These are phyloP conservation scores for Athrips mouffetella DNA, from an alignment of 2,888 invertebrate genomes.

Conservation along the genomic window DNA sequence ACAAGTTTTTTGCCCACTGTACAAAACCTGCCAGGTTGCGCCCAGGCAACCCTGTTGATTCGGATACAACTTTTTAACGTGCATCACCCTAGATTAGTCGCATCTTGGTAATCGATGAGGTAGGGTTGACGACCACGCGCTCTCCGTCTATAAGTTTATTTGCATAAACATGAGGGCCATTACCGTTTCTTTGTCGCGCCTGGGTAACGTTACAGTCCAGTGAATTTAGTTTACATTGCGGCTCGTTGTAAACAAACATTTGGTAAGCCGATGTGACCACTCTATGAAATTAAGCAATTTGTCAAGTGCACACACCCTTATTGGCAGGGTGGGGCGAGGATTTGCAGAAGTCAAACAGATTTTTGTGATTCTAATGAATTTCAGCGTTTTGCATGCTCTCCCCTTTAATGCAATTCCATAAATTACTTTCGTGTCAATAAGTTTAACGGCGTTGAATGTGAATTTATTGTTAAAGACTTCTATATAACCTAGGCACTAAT, in stretches of 20 bases:
- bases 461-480: too few species aligned
- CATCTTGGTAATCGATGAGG: too few species aligned
- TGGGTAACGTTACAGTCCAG: conserved; percentile 60
- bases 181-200: conserved; percentile 64
- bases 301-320: conserved; percentile 59
- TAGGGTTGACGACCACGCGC: too few species aligned
- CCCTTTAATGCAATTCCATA: background rate
- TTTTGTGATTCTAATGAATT: conserved; percentile 43
- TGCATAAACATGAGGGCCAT: conserved; percentile 70
- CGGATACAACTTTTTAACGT: too few species aligned
- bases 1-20: too few species aligned
- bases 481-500: too few species aligned
- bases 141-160: too few species aligned
- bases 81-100: too few species aligned
- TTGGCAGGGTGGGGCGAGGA: conserved; percentile 53
- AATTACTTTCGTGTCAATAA: background rate
- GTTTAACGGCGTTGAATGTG: background rate
- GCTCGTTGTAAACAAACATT: conserved; percentile 46
- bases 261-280: conserved; percentile 55
- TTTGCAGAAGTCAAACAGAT: conserved; percentile 46
- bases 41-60: too few species aligned
- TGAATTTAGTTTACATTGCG: conserved; percentile 47
- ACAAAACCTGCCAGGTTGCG: too few species aligned
- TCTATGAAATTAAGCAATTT: conserved; percentile 76
- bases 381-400: background rate